phyloP scores from a whole-genome alignment of 2,113 vertebrate genomes.

The Cheirogaleus medius region DNA sequence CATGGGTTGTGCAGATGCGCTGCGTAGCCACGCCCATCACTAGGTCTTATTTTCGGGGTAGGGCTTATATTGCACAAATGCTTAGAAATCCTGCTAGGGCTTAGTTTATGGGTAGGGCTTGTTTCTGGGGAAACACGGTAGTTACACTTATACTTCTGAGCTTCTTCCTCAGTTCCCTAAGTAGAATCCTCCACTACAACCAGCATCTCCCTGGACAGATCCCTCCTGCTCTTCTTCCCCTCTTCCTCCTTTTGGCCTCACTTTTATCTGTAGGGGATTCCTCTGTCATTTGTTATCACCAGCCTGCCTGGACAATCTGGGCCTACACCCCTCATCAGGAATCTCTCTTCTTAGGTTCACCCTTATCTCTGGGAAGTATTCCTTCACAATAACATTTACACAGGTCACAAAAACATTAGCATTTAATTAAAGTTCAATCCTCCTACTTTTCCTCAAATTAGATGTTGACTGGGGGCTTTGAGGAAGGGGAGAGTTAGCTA shows the following conservation, averaged over 20 bases:
- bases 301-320: neutral
- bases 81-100: too few species aligned
- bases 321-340: neutral
- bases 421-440: constrained; percentile 35
- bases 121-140: too few species aligned
- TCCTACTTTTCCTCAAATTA: constrained; percentile 13
- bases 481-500: neutral
- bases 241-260: neutral
- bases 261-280: neutral
- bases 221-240: too few species aligned
- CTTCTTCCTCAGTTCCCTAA: neutral
- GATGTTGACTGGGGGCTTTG: neutral
- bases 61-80: too few species aligned
- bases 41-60: too few species aligned
- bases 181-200: neutral
- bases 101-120: too few species aligned
- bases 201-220: neutral
- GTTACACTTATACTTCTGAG: neutral
- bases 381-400: constrained; percentile 40
- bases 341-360: neutral
- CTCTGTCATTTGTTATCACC: neutral
- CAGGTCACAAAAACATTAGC: constrained; percentile 37
- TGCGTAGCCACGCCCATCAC: too few species aligned
- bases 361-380: constrained; percentile 34
- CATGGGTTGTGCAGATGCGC: too few species aligned